Base-by-base conservation (phyloP, 64 coral and sea anemone genomes). In the Montipora efflorescens region DNA sequence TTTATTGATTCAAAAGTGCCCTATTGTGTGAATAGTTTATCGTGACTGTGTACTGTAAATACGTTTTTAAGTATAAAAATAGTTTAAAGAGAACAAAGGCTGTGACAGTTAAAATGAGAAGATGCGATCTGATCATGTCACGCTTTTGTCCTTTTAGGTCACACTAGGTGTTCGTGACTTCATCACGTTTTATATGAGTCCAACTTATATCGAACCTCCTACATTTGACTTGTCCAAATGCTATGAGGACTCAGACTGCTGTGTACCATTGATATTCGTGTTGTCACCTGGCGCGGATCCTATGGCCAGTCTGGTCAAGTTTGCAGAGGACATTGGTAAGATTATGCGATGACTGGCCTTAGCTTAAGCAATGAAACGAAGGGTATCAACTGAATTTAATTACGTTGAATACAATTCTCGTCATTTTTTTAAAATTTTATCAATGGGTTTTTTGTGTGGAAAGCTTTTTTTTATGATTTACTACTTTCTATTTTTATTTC, bases 261-360 rank as follows among this genome's bases (percentile, higher is more conserved):
- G 92, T 82, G 95, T 96, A 50, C 97, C 97, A 15, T 81, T 99
- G 83, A 96, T 99, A 25, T 99, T 99, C 76, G 92, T 99, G 18
- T 73, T 99, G 14, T 99, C 97, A 80, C 97, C 97, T 8, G 97
- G 97, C 21, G 97, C 97, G 10, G 97, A 99, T 92, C 97, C 97
- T 0, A 96, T 99, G 97, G 97, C 97, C 19, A 96, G 97, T 78
- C 57, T 99, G 44, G 57, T 99, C 14, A 99, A 99, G 77, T 99
- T 99, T 82, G 90, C 95, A 12, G 95, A 96, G 14, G 97, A 99
- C 57, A 90, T 94, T 18, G 97, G 97, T 88, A 47, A 85, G 95
- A 55, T 8, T 51, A 4, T 48, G 12, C 14, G 4, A 0, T 4
- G 11, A 12, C 11, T 64, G 61, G 10, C 14, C 61, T 12, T 64